Evolutionary conservation across 2,797 vertebrate genomes (phyloP), one percentile per base, ranked within the genome.

Genomic region (Notolepis coatsorum): DNA sequence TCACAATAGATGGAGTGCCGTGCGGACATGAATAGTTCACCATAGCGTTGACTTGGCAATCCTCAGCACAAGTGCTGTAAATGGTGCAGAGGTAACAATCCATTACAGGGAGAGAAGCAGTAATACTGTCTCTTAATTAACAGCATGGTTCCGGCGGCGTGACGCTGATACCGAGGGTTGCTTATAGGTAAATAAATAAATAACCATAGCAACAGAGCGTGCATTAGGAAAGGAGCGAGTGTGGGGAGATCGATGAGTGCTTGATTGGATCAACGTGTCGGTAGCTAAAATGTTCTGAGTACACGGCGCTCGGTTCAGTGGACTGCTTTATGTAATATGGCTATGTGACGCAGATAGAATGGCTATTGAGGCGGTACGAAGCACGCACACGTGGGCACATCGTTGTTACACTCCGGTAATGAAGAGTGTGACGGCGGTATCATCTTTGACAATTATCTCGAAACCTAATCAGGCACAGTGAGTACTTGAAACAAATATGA

Each of bases 51-150:
- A 41, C 37, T 48, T 41, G 12, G 3, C 33, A 5, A 17, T 53
- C 48, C 28, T 10, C 12, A 53, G 48, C 47, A 71, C 6, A 3
- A 63, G 54, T 20, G 45, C 20, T 18, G 27, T 49, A 58, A 70
- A 58, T 58, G 37, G 55, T 35, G 30, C 63, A 65, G 71, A 50
- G 69, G 54, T 61, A 77, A 63, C n/a, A 47, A 42, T 67, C 62
- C 21, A 55, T 33, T 67, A 54, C 43, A n/a, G 2, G 27, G 12
- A 38, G 12, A 73, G 47, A 73, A 64, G 25, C 23, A 57, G 68
- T 61, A 58, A 73, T 58, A 50, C 27, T 61, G 47, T 57, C 65
- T 45, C 33, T 68, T 68, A 67, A 79, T 75, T 61, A 72, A 49
- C 24, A 30, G 31, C 54, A 71, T 30, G 30, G 63, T 68, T 74